A percentile compares a stretch with the other conserved stretches of the same genome.
Evolutionary conservation across 2,888 invertebrate genomes (phyloP).

Genomic region (Papilio demoleus): DNA sequence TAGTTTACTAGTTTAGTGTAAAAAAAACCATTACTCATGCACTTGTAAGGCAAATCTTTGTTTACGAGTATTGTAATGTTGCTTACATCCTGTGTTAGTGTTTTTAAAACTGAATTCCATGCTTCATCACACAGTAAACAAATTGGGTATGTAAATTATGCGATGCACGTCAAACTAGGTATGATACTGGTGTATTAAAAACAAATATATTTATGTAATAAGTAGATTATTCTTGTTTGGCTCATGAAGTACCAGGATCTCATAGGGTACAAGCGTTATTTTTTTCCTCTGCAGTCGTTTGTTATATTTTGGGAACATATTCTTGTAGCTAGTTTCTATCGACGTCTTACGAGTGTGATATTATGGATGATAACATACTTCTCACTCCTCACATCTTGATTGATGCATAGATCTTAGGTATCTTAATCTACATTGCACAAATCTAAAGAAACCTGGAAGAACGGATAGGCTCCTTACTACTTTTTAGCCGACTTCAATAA

Average conservation of each 20-base stretch:
- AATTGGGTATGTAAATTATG: not conserved
- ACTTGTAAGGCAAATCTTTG: not conserved
- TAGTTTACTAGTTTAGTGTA: not conserved
- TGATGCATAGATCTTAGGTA: too few species aligned
- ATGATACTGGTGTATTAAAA: too few species aligned
- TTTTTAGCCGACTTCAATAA: too few species aligned
- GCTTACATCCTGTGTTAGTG: not conserved
- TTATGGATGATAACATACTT: too few species aligned
- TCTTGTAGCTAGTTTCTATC: not conserved
- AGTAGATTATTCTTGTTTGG: not conserved
- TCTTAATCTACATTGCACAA: too few species aligned
- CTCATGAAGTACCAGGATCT: not conserved
- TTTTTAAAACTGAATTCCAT: conserved; percentile 11
- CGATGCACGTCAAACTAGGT: not conserved
- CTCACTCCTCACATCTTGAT: too few species aligned
- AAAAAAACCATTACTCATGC: not conserved
- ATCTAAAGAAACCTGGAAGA: too few species aligned
- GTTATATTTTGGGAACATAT: too few species aligned
- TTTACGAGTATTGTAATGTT: not conserved
- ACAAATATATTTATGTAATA: too few species aligned
- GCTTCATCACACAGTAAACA: not conserved
- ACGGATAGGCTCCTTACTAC: too few species aligned
- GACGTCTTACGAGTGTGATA: too few species aligned
- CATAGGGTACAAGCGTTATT: not conserved
- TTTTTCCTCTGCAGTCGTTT: too few species aligned